Base-by-base conservation (phyloP, 2,888 invertebrate species). In the Coecobrya sp. region DNA sequence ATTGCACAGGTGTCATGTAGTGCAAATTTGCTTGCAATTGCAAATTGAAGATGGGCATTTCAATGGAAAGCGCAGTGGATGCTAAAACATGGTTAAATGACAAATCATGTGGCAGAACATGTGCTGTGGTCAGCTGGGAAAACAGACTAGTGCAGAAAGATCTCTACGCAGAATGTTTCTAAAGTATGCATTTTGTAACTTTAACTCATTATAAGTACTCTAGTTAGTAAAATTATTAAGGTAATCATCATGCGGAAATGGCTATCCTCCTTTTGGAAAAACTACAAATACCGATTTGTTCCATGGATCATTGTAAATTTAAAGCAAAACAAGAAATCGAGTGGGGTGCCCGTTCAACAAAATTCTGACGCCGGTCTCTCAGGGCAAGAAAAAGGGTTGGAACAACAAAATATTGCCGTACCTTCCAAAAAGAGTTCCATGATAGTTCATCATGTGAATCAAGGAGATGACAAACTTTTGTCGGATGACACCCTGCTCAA, bases 241-340 rank as follows among this genome's bases (percentile, higher is more conserved):
- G n/a, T n/a, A n/a, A n/a, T n/a, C 59, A 42, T 36, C 25, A 84
- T 84, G 84, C n/a, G 42, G 1, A 90, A 79, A 49, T 73, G 87
- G 81, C 16, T 81, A 0, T n/a, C 27, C 25, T 59, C 84, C 0
- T 92, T 92, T 19, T 95, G 95, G 95, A 89, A 95, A n/a, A 94
- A 94, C 13, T 95, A 95, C 90, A 95, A 95, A 68, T 95, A 95
- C 84, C 89, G 95, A n/a, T 95, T 95, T 90, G 95, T 95, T 4
- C 95, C 95, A 0, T 95, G 95, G 95, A 93, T 92, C 19, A 92
- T 94, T 0, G 68, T 95, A 7, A 95, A 95, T 81, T 84, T 95
- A 5, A 93, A 94, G 55, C 27, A 82, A 42, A 79, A 68, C 42
- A 81, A 25, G 7, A 91, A 88, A 27, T 11, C n/a, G 3, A 49